Evolutionary conservation across 2,888 invertebrate genomes (phyloP), one percentile per base, ranked within the genome.

Genomic region (Willowsia nigromaculata): DNA sequence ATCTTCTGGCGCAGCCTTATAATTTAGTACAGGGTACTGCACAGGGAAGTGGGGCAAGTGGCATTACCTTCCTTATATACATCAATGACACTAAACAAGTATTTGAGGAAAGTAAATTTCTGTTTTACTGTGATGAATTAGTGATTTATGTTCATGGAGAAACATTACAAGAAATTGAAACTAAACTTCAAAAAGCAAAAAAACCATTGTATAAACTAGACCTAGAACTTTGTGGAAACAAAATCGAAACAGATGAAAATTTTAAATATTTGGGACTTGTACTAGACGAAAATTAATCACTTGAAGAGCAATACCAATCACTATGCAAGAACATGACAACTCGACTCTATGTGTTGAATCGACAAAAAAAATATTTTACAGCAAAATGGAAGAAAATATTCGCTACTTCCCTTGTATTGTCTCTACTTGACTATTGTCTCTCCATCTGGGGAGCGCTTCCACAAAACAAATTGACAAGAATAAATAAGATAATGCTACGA

Each of bases 181-280:
- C 15, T 83, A 1, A 18, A 2, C 11, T 18, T 83, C 1, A 6
- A 65, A 0, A 7, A 15, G 1, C 2, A 25, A 25, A 6, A 11
- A n/a, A 65, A 68, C 4, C 68, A 83, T 9, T 13, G 4, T 18
- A 68, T 83, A 9, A 83, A 5, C 3, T n/a, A n/a, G n/a, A n/a
- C n/a, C n/a, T n/a, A n/a, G n/a, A n/a, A n/a, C n/a, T n/a, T n/a
- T n/a, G n/a, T n/a, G n/a, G n/a, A n/a, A n/a, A n/a, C n/a, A n/a
- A n/a, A n/a, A n/a, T n/a, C n/a, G n/a, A n/a, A n/a, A n/a, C n/a
- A n/a, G n/a, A n/a, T n/a, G n/a, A n/a, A n/a, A 18, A 83, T 22
- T 83, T 83, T 22, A 83, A 65, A 83, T 83, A 83, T 25, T 25
- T 83, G 15, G 83, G 83, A 5, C 7, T 83, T 13, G 50, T 27